phyloP scores from a whole-genome alignment of 2,888 invertebrate genomes.

The Leptarthrus brevirostris region DNA sequence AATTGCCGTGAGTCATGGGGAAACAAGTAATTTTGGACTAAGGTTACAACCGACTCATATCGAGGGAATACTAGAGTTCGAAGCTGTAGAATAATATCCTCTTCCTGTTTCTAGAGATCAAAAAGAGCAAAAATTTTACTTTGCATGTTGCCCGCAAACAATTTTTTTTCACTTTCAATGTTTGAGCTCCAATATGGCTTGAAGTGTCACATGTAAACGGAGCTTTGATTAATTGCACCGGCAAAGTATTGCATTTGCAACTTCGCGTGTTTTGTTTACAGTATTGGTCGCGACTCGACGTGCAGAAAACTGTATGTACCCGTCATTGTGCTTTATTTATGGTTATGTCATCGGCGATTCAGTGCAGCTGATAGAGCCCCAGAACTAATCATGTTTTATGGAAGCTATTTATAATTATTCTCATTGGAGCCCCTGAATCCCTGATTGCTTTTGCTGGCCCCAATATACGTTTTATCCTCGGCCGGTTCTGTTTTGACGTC shows the following conservation, averaged over 20 bases:
- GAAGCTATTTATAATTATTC: constrained; percentile 30
- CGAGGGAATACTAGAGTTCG: no score
- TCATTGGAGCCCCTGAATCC: not conserved
- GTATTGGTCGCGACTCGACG: not conserved
- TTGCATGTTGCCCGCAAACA: no score
- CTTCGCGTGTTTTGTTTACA: no score
- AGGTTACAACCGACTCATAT: no score
- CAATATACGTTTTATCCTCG: no score
- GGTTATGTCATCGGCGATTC: constrained; percentile 12
- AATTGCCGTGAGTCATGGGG: no score
- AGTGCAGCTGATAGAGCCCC: not conserved
- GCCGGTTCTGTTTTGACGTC: no score
- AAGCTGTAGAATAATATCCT: no score
- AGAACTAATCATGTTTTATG: constrained; percentile 4
- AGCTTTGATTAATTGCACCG: constrained; percentile 1
- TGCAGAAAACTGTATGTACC: not conserved
- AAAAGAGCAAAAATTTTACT: no score
- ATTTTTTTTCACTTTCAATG: not conserved
- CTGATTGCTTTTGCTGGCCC: not conserved
- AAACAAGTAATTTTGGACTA: no score
- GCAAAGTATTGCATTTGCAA: not conserved
- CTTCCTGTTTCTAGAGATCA: no score
- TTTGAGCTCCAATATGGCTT: not conserved
- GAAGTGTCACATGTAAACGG: not conserved
- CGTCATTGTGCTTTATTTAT: not conserved